Conservation (phyloP, 1,140 invertebrate genomes). For the Monomorium pharaonis region DNA sequence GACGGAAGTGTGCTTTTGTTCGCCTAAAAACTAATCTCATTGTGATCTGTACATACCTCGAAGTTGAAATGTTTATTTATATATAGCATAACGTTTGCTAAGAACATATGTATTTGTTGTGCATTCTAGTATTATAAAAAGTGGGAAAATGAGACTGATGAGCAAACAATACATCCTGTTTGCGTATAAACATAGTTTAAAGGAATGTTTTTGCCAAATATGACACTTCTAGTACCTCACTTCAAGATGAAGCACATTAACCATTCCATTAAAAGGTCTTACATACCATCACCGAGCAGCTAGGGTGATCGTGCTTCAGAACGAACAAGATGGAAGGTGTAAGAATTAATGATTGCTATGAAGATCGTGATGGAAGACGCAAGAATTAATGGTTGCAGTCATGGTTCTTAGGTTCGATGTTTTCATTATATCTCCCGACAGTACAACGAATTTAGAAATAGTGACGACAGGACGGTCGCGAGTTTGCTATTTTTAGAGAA, state of each 20-base stretch:
- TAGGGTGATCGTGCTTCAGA: slow-evolving; percentile 43
- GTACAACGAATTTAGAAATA: not conserved
- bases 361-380: slow-evolving; percentile 46
- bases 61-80: not conserved
- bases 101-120: not conserved
- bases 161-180: not conserved
- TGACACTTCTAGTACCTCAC: not conserved
- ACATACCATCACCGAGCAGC: slow-evolving; percentile 41
- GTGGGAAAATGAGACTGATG: not conserved
- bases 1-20: not conserved
- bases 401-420: slow-evolving; percentile 46
- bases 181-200: not conserved
- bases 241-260: slow-evolving; percentile 15
- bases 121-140: not conserved
- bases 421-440: slow-evolving; percentile 56
- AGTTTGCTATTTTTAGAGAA: not conserved
- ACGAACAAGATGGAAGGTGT: slow-evolving; percentile 37
- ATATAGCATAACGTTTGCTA: not conserved
- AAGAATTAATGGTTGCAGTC: slow-evolving; percentile 53
- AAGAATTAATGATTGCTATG: slow-evolving; percentile 48
- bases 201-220: slow-evolving; percentile 8
- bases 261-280: slow-evolving; percentile 54
- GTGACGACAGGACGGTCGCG: slow-evolving; percentile 9
- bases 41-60: not conserved
- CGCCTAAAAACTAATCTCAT: not conserved